Evolutionary conservation across 2,888 invertebrate species (phyloP).

Genomic region (Lysandra bellargus): DNA sequence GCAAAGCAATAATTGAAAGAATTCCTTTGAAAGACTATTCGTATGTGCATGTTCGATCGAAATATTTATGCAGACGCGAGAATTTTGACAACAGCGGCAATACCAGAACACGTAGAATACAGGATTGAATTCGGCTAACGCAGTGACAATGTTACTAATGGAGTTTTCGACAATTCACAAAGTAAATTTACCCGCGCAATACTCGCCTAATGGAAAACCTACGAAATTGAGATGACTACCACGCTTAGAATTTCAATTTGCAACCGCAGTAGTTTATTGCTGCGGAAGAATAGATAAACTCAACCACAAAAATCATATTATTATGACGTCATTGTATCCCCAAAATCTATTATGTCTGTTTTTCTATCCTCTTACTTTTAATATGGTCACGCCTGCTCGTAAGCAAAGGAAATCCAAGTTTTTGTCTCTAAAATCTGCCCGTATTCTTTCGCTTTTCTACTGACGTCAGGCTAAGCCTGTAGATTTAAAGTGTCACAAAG

Average conservation of each 20-base stretch:
- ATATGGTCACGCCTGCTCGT: too few species aligned
- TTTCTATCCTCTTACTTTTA: too few species aligned
- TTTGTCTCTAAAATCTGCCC: too few species aligned
- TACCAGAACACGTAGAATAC: conserved; percentile 5
- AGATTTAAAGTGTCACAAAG: background rate
- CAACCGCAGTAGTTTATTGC: background rate
- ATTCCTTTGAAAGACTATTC: background rate
- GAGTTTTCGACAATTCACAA: background rate
- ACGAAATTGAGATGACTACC: background rate
- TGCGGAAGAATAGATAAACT: background rate
- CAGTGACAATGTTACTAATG: conserved; percentile 18
- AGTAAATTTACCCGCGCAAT: background rate
- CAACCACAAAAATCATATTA: background rate
- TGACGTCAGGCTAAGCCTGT: too few species aligned
- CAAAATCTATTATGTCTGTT: background rate
- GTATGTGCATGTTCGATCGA: background rate
- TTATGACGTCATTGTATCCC: background rate
- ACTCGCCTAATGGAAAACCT: conserved; percentile 16
- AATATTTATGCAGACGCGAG: background rate
- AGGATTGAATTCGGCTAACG: background rate
- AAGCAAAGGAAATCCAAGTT: too few species aligned
- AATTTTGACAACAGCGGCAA: conserved; percentile 9
- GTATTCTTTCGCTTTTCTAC: too few species aligned
- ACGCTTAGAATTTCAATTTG: background rate
- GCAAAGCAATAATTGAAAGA: background rate